Evolutionary conservation across 2,797 vertebrate species (phyloP), one percentile per base, ranked within the genome.

Genomic region (Loris lydekkerianus): DNA sequence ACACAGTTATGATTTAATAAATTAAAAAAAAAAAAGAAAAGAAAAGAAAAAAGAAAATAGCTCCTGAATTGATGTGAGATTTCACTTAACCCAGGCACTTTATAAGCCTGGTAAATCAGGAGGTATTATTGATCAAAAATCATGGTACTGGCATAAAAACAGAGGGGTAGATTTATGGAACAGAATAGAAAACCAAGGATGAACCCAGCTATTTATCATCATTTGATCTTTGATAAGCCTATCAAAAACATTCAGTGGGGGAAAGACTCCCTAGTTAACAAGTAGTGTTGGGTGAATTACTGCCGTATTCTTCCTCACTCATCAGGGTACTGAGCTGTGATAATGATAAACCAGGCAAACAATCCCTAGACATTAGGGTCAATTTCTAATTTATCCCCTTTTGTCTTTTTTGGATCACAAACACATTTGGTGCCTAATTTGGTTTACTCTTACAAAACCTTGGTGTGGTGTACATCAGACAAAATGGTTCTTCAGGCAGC

Each of bases 391-490:
- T 94, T 70, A 56, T 10, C n/a, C 76, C 8, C 20, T 11, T 25
- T 9, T 75, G 70, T 83, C 49, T 89, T 88, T 58, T 53, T 91
- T 95, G 88, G 61, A 86, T 89, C 56, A 90, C 29, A 56, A 69
- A 75, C 0, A 34, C 25, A 23, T 88, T 63, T 91, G 31, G 8
- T 70, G 29, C 76, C 89, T 94, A 83, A 90, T 94, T 80, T 78
- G 34, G 63, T 84, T 94, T 85, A 77, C 27, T 95, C 29, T 89
- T 82, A 75, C 25, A 89, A 94, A 93, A 86, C 13, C 77, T 69
- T 37, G 34, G 53, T 69, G 87, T 90, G 34, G 27, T 29, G 7
- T 21, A 65, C n/a, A 31, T 94, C 37, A 97, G 92, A 92, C 10
- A 94, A 31, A 90, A 61, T 77, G 53, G 15, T 80, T 90, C 82